These are phyloP conservation scores for Matsumurasca onukii DNA, from an alignment of 1,140 invertebrate species.

Conservation along the genomic window DNA sequence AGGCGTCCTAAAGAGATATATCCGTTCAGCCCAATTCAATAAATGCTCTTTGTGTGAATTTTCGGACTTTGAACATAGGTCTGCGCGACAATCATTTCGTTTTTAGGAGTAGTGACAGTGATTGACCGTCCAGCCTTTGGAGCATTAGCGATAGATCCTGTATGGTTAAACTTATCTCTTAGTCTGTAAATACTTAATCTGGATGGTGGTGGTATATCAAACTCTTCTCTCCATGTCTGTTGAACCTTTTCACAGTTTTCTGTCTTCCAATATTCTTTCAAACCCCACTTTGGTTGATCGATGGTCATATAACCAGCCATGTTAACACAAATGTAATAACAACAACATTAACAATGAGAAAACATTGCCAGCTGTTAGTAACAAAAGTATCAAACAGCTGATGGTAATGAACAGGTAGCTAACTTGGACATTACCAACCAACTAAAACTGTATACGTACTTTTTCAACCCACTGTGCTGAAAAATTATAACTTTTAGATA, in stretches of 20 bases:
- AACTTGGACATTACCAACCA: too few species aligned
- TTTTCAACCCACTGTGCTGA: too few species aligned
- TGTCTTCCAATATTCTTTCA: too few species aligned
- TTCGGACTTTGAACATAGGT: slow-evolving; percentile 5
- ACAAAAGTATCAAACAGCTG: too few species aligned
- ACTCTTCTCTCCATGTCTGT: background rate
- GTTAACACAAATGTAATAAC: background rate
- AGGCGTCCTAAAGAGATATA: background rate
- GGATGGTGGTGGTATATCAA: slow-evolving; percentile 1
- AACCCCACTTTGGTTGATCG: background rate
- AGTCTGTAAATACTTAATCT: background rate
- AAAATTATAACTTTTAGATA: too few species aligned
- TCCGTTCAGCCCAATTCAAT: background rate
- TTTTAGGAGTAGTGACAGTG: slow-evolving; percentile 1
- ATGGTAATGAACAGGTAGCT: slow-evolving; percentile 4
- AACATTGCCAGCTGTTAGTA: slow-evolving; percentile 1
- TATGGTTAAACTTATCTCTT: too few species aligned
- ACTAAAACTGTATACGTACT: too few species aligned
- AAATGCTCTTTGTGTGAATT: too few species aligned
- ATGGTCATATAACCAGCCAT: background rate
- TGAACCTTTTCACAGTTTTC: background rate
- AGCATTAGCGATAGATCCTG: too few species aligned
- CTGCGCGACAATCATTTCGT: slow-evolving; percentile 1
- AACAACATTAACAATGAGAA: slow-evolving; percentile 2
- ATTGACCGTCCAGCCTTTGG: slow-evolving; percentile 4